Evolutionary conservation across 2,113 vertebrate genomes (phyloP).

Genomic region (Crotalus viridis): DNA sequence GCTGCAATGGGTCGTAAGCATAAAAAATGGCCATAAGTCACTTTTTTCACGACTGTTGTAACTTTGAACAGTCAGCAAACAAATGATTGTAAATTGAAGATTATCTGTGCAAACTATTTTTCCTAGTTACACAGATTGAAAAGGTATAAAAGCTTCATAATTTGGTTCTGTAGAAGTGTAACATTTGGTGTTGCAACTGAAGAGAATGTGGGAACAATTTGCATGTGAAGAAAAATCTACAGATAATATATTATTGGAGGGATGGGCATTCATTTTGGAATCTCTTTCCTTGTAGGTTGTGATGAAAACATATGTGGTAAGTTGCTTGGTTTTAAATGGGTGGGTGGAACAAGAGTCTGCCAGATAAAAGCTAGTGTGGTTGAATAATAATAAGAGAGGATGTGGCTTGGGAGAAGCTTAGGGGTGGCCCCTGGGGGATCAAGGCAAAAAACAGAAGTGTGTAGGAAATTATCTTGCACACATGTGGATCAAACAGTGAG

Average conservation of each 20-base stretch:
- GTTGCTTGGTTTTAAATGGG: not conserved
- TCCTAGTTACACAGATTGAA: not conserved
- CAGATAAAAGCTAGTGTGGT: not conserved
- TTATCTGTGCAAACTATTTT: not conserved
- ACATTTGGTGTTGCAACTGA: not conserved
- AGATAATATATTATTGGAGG: not conserved
- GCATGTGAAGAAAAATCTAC: not conserved
- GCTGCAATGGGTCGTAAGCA: not conserved
- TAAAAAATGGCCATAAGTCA: not conserved
- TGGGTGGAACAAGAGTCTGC: not conserved
- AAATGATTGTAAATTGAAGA: not conserved
- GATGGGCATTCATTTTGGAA: not conserved
- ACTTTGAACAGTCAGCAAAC: not conserved
- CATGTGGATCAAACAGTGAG: not conserved
- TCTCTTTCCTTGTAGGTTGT: slow-evolving; percentile 17
- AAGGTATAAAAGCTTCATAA: not conserved
- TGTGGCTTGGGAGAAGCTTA: not conserved
- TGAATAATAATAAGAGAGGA: not conserved
- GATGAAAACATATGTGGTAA: slow-evolving; percentile 5
- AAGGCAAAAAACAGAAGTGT: not conserved
- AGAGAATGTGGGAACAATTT: not conserved
- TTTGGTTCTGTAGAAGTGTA: not conserved
- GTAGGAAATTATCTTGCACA: not conserved
- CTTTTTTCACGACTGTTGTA: not conserved
- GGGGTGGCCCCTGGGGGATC: not conserved